Evolutionary conservation across 2,888 invertebrate genomes (phyloP), one percentile per base, ranked within the genome.

Genomic region (Acleris emargana): DNA sequence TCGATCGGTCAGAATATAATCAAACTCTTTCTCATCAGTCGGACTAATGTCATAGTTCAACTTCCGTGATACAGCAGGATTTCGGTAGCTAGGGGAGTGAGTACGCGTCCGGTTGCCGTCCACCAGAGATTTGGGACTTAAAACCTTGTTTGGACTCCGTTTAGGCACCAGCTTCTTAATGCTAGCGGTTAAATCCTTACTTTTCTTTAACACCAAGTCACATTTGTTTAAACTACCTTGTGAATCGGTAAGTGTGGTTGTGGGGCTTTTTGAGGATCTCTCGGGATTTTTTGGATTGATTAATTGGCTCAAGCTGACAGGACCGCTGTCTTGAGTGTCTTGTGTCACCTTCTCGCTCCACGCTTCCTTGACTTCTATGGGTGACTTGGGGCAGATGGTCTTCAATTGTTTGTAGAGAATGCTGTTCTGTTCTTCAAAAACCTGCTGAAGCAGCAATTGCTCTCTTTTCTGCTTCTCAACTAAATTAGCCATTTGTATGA

Each of bases 391-490:
- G 51, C 87, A 87, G 55, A 92, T 91, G 0, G 82, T 87, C 72
- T 92, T 91, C 18, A 91, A 72, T 68, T 91, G 91, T 59, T 85
- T 92, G 81, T 94, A 87, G 1, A 96, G 82, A 66, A 94, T 80
- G 68, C 90, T 91, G 75, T 95, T 95, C 76, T 96, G 95, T 57
- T 93, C 93, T 70, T 95, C 94, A 73, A 96, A 96, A 51, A 94
- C 92, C 73, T 94, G 91, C 73, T 95, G 94, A 71, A 96, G 84
- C 28, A 93, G 82, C 54, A 92, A 81, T 73, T 95, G 95, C 76
- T 96, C 95, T 55, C 88, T 89, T 67, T 94, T 94, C 76, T 96
- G 95, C 62, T 94, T 94, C 43, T 93, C 93, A 3, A 95, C 88
- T 58, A 96, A 80, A 60, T 91, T 93, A 0, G 93, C 85, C 93